Evolutionary conservation across 1,140 invertebrate genomes (phyloP).

Genomic region (Drosophila rhopaloa): DNA sequence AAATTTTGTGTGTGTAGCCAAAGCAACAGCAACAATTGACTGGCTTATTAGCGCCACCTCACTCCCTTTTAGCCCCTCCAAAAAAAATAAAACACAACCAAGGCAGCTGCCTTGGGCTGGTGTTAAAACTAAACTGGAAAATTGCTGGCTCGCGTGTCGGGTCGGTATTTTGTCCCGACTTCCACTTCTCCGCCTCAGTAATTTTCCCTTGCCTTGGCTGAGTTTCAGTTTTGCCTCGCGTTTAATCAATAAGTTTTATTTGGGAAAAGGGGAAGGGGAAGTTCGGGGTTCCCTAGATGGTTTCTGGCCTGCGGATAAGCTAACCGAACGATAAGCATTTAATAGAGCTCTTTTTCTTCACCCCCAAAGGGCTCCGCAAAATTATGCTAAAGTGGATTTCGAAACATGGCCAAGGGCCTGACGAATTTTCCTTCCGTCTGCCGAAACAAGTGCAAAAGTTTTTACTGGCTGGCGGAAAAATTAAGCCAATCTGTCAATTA

Average conservation of each 20-base stretch:
- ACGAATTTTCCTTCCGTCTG: constrained; percentile 51
- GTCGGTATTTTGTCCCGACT: constrained; percentile 56
- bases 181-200: not conserved
- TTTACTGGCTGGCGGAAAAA: constrained; percentile 24
- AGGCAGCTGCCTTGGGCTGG: constrained; percentile 64
- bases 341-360: constrained; percentile 71
- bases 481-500: constrained; percentile 75
- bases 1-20: constrained; percentile 47
- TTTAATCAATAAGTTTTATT: constrained; percentile 80
- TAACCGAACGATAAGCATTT: constrained; percentile 71
- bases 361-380: constrained; percentile 27
- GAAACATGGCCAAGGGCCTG: constrained; percentile 55
- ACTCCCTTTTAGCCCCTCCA: constrained; percentile 3
- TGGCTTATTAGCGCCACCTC: constrained; percentile 65
- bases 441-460: constrained; percentile 50
- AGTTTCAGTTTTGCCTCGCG: constrained; percentile 46
- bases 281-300: not conserved
- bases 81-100: not conserved
- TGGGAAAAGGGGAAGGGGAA: not conserved
- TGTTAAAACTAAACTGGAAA: constrained; percentile 81
- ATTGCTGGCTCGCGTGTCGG: constrained; percentile 79
- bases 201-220: constrained; percentile 25
- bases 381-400: constrained; percentile 79
- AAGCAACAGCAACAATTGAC: constrained; percentile 64
- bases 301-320: constrained; percentile 35